These are phyloP conservation scores for Phoxinus dragarum DNA, from an alignment of 2,797 vertebrate species.

Conservation along the genomic window DNA sequence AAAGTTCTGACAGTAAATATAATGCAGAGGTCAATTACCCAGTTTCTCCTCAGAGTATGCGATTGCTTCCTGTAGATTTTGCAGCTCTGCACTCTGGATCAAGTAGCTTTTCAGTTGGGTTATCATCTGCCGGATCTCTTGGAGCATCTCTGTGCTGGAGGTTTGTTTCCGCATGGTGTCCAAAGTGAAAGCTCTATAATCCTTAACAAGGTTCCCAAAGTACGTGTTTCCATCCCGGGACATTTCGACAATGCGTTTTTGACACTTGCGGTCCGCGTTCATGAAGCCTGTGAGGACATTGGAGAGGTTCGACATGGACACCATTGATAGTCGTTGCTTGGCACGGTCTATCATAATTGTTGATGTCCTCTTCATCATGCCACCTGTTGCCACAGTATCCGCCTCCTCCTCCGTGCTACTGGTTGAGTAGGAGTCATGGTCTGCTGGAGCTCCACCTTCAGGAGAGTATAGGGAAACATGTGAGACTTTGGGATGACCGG, in stretches of 20 bases:
- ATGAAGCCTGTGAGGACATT: conserved; percentile 89
- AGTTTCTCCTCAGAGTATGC: conserved; percentile 86
- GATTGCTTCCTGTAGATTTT: conserved; percentile 81
- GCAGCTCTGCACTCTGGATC: conserved; percentile 92
- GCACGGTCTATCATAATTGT: conserved; percentile 89
- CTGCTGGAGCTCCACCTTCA: conserved; percentile 72
- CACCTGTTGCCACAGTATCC: conserved; percentile 69
- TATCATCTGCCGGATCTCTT: conserved; percentile 98
- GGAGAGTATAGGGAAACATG: conserved; percentile 84
- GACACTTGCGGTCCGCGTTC: conserved; percentile 88
- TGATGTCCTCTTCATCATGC: conserved; percentile 75
- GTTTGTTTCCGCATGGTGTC: conserved; percentile 91
- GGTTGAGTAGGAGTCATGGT: conserved; percentile 90
- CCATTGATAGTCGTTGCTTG: conserved; percentile 86
- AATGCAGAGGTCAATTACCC: conserved; percentile 75
- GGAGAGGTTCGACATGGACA: conserved; percentile 83
- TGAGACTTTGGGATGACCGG: conserved; percentile 65
- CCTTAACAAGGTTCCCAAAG: conserved; percentile 92
- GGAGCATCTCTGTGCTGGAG: conserved; percentile 93
- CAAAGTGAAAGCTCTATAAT: conserved; percentile 91
- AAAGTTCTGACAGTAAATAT: background rate
- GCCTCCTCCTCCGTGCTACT: conserved; percentile 94
- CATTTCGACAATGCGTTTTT: conserved; percentile 90
- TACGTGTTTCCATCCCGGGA: conserved; percentile 90
- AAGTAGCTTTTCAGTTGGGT: conserved; percentile 97